Evolutionary conservation across 2,888 invertebrate species (phyloP).

Genomic region (Seladonia tumulorum): DNA sequence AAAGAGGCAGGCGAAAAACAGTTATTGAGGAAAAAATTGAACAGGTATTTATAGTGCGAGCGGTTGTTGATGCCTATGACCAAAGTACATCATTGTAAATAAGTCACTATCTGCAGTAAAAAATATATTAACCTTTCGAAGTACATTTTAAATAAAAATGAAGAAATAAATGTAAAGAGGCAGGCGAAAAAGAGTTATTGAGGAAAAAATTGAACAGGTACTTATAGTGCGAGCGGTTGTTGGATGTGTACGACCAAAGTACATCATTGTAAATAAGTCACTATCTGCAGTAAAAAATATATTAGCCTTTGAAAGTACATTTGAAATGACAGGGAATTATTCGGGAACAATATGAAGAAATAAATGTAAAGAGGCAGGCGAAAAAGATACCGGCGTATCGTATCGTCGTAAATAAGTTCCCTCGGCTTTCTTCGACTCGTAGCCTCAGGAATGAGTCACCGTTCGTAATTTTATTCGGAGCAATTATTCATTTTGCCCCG

Average conservation of each 20-base stretch:
- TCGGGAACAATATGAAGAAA: neutral
- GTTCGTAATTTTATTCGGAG: conserved; percentile 52
- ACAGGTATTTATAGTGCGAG: neutral
- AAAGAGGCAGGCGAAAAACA: too few species aligned
- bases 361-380: neutral
- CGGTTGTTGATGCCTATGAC: neutral
- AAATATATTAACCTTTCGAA: neutral
- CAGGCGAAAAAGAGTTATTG: too few species aligned
- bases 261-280: neutral
- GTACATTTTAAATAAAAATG: neutral
- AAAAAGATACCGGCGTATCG: neutral
- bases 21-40: too few species aligned
- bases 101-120: neutral
- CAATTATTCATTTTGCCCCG: conserved; percentile 51
- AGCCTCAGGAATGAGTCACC: conserved; percentile 35
- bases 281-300: neutral
- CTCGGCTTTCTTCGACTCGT: neutral
- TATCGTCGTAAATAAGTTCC: conserved; percentile 5
- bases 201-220: neutral
- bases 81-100: neutral
- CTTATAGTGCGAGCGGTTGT: neutral
- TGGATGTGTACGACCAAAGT: neutral
- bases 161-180: too few species aligned
- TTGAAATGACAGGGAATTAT: neutral
- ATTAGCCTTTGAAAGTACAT: neutral